These are phyloP conservation scores for Hipposideros armiger DNA, from an alignment of 2,113 vertebrate genomes.

Conservation along the genomic window DNA sequence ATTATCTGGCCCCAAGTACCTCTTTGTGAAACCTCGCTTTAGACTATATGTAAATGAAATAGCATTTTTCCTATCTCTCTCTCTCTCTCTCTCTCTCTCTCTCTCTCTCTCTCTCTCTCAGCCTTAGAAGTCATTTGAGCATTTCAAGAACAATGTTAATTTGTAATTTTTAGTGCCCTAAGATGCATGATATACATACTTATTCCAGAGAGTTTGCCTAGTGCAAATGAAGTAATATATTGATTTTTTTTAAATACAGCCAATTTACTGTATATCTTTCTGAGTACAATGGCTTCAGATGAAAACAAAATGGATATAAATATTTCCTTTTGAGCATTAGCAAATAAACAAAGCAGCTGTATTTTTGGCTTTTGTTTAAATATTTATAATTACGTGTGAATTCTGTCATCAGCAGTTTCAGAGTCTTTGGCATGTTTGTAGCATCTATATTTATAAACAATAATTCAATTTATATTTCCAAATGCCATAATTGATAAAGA, in stretches of 20 bases:
- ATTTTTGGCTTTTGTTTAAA: conserved; percentile 62
- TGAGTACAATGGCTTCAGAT: conserved; percentile 50
- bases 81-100: not conserved
- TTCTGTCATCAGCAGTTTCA: not conserved
- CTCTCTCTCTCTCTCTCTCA: not conserved
- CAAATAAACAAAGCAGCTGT: conserved; percentile 55
- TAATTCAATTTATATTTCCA: conserved; percentile 56
- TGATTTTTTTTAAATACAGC: not conserved
- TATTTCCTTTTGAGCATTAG: conserved; percentile 27
- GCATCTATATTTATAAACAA: conserved; percentile 22
- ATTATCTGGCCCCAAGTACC: not conserved
- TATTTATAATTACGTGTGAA: conserved; percentile 59
- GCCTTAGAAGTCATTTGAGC: not conserved
- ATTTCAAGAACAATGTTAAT: conserved; percentile 9
- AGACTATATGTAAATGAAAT: not conserved
- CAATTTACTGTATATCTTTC: conserved; percentile 3
- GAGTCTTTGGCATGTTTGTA: not conserved
- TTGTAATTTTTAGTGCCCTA: not conserved
- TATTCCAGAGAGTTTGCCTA: not conserved
- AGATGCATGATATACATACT: not conserved
- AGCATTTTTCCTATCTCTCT: not conserved
- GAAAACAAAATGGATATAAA: conserved; percentile 63
- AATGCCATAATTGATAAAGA: not conserved
- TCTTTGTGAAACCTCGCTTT: not conserved
- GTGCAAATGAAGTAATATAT: not conserved